These are phyloP conservation scores for Temnothorax nylanderi DNA, from an alignment of 1,140 invertebrate genomes.

Conservation along the genomic window DNA sequence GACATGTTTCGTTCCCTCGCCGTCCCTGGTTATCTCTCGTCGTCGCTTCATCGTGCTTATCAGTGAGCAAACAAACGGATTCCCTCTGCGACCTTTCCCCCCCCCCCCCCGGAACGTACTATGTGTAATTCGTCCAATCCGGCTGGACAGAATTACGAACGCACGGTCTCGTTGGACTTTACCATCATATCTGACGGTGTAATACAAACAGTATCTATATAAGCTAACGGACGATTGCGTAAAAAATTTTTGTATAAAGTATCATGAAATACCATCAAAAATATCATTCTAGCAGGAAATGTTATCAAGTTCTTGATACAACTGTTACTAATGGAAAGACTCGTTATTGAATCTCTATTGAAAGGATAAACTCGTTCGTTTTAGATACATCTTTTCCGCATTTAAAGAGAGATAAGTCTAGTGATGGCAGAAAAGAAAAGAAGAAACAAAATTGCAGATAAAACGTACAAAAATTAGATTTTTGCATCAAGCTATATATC, in stretches of 20 bases:
- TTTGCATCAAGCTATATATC: background rate
- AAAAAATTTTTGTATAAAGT: background rate
- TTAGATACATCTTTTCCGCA: background rate
- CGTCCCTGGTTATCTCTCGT: conserved; percentile 44
- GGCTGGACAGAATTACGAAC: conserved; percentile 34
- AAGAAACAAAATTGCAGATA: background rate
- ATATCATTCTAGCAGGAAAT: background rate
- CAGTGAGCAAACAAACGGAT: conserved; percentile 72
- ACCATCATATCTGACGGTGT: background rate
- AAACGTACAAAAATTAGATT: background rate
- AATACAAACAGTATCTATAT: background rate
- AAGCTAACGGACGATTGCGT: background rate
- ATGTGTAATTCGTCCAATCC: conserved; percentile 36
- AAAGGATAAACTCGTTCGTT: background rate
- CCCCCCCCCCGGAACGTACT: conserved; percentile 52
- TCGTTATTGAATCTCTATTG: background rate
- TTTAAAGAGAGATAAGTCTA: background rate
- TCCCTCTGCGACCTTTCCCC: conserved; percentile 61
- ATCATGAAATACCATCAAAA: background rate
- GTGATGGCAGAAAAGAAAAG: background rate
- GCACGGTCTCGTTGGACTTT: background rate
- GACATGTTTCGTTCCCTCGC: conserved; percentile 35
- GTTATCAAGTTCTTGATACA: background rate
- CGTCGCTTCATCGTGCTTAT: conserved; percentile 49
- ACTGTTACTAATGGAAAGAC: background rate